phyloP scores from a whole-genome alignment of 1,140 invertebrate species.

The Aphelinus atriplicis region DNA sequence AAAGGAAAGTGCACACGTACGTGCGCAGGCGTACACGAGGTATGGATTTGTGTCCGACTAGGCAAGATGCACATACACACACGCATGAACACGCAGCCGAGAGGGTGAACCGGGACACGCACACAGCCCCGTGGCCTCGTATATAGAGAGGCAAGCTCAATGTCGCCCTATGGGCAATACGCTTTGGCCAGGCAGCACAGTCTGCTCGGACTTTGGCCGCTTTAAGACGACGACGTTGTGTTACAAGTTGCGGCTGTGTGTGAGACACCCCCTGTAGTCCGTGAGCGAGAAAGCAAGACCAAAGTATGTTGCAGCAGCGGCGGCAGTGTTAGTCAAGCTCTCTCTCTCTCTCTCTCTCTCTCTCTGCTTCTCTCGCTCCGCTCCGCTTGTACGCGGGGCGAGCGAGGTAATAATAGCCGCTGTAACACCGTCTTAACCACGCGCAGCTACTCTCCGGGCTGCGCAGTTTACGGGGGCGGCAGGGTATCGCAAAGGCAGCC shows the following conservation, averaged over 20 bases:
- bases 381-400: not conserved
- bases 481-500: slow-evolving; percentile 18
- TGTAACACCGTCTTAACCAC: slow-evolving; percentile 34
- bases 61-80: not conserved
- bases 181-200: not conserved
- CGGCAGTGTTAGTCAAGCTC: not conserved
- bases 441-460: slow-evolving; percentile 22
- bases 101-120: not conserved
- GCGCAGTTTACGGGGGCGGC: slow-evolving; percentile 23
- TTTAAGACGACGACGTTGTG: slow-evolving; percentile 16
- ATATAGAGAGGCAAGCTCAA: slow-evolving; percentile 6
- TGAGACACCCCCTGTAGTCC: not conserved
- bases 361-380: not conserved
- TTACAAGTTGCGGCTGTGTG: too few relatives aligned
- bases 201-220: slow-evolving; percentile 30
- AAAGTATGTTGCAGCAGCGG: not conserved
- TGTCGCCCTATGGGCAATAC: slow-evolving; percentile 27
- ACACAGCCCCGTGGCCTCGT: too few relatives aligned
- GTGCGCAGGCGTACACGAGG: not conserved
- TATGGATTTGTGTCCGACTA: not conserved
- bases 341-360: slow-evolving; percentile 3
- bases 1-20: not conserved
- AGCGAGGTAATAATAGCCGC: slow-evolving; percentile 35
- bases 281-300: slow-evolving; percentile 11
- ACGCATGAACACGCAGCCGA: not conserved